Evolutionary conservation across 2,888 invertebrate species (phyloP).

Genomic region (Willowsia nigromaculata): DNA sequence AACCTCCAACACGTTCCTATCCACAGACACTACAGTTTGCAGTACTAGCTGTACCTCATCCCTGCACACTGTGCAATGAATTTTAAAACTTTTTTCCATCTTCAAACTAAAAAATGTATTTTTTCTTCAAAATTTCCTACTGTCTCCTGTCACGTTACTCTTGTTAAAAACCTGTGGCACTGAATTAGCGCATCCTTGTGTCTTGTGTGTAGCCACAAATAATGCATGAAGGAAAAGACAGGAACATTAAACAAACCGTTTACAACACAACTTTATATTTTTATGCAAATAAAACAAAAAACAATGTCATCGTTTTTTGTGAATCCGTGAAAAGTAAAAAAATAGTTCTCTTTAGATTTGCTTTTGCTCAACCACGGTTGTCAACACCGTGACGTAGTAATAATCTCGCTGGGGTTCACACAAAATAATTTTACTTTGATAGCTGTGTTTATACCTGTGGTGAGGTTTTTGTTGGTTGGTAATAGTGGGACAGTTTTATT

Average conservation of each 20-base stretch:
- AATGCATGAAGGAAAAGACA: background rate
- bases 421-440: conserved; percentile 33
- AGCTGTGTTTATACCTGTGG: conserved; percentile 44
- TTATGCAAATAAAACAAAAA: conserved; percentile 45
- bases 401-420: conserved; percentile 47
- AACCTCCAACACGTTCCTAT: conserved; percentile 68
- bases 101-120: background rate
- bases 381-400: conserved; percentile 66
- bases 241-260: conserved; percentile 45
- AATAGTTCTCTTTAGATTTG: conserved; percentile 1
- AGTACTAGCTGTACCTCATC: background rate
- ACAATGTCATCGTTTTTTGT: conserved; percentile 12
- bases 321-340: background rate
- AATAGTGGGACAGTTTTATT: conserved; percentile 32
- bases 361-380: conserved; percentile 61
- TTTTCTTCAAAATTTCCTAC: background rate
- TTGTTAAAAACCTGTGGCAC: conserved; percentile 78
- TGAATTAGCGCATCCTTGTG: conserved; percentile 66
- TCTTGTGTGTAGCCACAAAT: conserved; percentile 38
- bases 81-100: conserved; percentile 24
- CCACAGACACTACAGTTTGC: background rate
- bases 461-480: background rate
- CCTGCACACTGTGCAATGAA: background rate
- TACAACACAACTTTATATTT: background rate
- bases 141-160: conserved; percentile 76